Evolutionary conservation across 2,797 vertebrate species (phyloP), one percentile per base, ranked within the genome.

Genomic region (Cynodonichthys magdalenae): DNA sequence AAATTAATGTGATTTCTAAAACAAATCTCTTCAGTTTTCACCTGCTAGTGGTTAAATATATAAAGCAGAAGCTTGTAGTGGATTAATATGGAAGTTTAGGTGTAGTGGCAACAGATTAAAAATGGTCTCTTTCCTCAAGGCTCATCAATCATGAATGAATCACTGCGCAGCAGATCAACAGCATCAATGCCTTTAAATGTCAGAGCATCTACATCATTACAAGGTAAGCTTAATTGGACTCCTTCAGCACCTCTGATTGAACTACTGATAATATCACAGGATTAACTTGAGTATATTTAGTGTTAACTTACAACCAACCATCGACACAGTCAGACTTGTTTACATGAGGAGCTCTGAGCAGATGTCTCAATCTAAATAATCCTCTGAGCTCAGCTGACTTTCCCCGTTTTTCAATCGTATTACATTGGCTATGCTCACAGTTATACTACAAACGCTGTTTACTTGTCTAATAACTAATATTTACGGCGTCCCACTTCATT

Each of bases 81-180:
- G 67, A 34, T 70, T 52, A 27, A 39, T 66, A 59, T 54, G 52
- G 59, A 41, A 65, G 53, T 50, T 64, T 10, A 28, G 46, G 19
- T 69, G 28, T 54, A 64, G 75, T 68, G 65, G 51, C 39, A 56
- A 57, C 47, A 50, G 45, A 72, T 66, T 53, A 57, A 72, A 62
- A 67, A 66, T 61, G 73, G 81, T 57, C 66, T 81, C 75, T 65
- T 64, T 71, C 63, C 77, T 69, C 75, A 67, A 7, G 77, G 74
- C 15, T 87, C 87, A 88, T 89, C 69, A 88, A 87, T 87, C 73
- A 89, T 90, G 79, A 75, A 88, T 90, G 80, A 86, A 54, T 64
- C 82, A 73, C 73, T 81, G 31, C 66, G 71, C 71, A 62, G 18
- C 70, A 63, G 48, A 59, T 81, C 79, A 82, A 73, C 74, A 73